phyloP scores from a whole-genome alignment of 2,888 invertebrate genomes.

The Dicyrtomina minuta region DNA sequence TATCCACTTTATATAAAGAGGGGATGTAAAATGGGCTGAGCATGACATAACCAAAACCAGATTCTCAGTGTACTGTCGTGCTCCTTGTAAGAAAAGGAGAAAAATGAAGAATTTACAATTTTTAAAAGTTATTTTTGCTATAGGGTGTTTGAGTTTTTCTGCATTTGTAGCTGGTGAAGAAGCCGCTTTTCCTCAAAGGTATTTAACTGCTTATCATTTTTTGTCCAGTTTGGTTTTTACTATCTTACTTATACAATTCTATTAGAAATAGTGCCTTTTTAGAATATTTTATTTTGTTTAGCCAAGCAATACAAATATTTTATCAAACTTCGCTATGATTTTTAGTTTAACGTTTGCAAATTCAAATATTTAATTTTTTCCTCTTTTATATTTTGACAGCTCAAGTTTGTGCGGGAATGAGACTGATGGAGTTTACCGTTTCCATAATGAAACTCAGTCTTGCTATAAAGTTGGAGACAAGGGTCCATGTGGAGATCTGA shows the following conservation, averaged over 20 bases:
- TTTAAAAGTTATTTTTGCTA: too few species aligned
- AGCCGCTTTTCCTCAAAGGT: not conserved
- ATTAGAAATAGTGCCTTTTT: not conserved
- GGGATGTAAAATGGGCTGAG: too few species aligned
- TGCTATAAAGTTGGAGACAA: constrained; percentile 27
- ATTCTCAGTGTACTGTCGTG: too few species aligned
- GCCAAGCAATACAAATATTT: not conserved
- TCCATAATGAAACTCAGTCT: constrained; percentile 27
- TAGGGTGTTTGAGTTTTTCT: too few species aligned
- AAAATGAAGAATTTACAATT: too few species aligned
- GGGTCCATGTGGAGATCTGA: constrained; percentile 29
- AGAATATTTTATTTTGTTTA: not conserved
- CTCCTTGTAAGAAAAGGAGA: too few species aligned
- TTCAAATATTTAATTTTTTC: too few species aligned
- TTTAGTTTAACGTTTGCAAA: too few species aligned
- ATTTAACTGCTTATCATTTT: not conserved
- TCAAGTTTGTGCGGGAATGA: constrained; percentile 6
- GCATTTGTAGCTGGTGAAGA: not conserved
- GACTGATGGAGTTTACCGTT: constrained; percentile 9
- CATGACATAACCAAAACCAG: too few species aligned
- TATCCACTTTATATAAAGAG: too few species aligned
- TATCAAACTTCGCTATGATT: too few species aligned
- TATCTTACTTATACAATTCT: not conserved
- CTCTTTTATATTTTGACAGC: too few species aligned
- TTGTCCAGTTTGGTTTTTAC: not conserved